Evolutionary conservation across 1,140 invertebrate species (phyloP).

Genomic region (Apis florea): DNA sequence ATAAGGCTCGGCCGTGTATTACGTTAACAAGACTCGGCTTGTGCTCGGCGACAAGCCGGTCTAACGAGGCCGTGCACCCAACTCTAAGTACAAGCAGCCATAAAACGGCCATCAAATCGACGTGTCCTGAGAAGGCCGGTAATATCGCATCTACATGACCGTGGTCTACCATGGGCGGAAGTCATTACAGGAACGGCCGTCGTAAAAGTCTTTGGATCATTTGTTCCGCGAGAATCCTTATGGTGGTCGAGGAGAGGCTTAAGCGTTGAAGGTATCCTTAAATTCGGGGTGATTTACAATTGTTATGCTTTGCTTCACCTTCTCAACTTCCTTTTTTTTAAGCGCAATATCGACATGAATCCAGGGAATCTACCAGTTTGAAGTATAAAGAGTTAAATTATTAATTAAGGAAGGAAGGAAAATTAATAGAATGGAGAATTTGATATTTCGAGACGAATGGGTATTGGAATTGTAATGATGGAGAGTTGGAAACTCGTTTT

Average conservation of each 20-base stretch:
- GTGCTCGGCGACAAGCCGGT: conserved; percentile 23
- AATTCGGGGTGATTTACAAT: neutral
- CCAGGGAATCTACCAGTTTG: too few species aligned
- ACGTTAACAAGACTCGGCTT: neutral
- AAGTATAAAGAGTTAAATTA: too few species aligned
- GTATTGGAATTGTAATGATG: too few species aligned
- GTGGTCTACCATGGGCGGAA: neutral
- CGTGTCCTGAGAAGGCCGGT: neutral
- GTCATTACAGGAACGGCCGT: conserved; percentile 22
- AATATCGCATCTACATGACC: neutral
- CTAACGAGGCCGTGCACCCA: conserved; percentile 23
- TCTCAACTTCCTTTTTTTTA: neutral
- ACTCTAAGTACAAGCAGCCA: conserved; percentile 1
- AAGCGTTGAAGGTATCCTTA: neutral
- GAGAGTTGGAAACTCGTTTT: too few species aligned
- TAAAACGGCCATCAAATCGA: conserved; percentile 29
- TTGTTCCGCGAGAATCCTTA: conserved; percentile 45
- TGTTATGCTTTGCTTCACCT: neutral
- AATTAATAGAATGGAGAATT: too few species aligned
- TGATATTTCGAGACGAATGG: too few species aligned
- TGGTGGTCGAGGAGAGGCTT: neutral
- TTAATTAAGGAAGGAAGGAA: too few species aligned
- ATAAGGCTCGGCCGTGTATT: neutral
- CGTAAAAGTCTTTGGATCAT: conserved; percentile 49
- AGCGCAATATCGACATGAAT: neutral